Percentiles rank a stretch among this genome's conserved stretches.
Evolutionary conservation across 2,888 invertebrate species (phyloP).

Genomic region (Nomada lathburiana): DNA sequence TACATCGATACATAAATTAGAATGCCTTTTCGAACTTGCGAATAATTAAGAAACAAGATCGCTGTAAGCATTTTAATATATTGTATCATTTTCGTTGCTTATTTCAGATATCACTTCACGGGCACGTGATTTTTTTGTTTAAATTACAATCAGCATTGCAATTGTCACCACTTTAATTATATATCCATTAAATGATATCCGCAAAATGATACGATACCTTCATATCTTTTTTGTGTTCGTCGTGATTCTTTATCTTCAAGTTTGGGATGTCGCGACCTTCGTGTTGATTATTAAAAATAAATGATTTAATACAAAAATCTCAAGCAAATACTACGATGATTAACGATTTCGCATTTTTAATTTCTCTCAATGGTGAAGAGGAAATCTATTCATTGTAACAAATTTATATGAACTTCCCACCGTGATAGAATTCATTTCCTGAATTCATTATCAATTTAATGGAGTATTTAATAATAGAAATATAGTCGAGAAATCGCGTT

Average conservation of each 20-base stretch:
- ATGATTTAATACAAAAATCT: background rate
- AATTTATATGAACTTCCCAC: no score
- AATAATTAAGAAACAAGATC: background rate
- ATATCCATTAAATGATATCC: background rate
- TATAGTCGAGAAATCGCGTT: no score
- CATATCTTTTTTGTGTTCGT: background rate
- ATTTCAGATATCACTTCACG: background rate
- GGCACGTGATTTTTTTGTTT: constrained; percentile 8
- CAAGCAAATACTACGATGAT: no score
- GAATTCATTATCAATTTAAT: no score
- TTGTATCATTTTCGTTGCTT: background rate
- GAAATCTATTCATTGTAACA: no score
- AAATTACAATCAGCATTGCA: background rate
- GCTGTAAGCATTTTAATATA: background rate
- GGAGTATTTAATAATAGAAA: no score
- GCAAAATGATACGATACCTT: background rate
- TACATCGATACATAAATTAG: background rate
- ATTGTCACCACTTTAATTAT: background rate
- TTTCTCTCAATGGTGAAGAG: no score
- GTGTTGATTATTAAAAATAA: constrained; percentile 3
- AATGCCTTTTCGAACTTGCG: background rate
- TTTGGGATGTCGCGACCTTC: background rate
- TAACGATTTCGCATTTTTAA: no score
- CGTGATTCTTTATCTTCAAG: background rate
- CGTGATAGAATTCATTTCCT: no score